Base-by-base conservation (phyloP, 2,113 vertebrate species). In the Gnathonemus echidnorhynchus region DNA sequence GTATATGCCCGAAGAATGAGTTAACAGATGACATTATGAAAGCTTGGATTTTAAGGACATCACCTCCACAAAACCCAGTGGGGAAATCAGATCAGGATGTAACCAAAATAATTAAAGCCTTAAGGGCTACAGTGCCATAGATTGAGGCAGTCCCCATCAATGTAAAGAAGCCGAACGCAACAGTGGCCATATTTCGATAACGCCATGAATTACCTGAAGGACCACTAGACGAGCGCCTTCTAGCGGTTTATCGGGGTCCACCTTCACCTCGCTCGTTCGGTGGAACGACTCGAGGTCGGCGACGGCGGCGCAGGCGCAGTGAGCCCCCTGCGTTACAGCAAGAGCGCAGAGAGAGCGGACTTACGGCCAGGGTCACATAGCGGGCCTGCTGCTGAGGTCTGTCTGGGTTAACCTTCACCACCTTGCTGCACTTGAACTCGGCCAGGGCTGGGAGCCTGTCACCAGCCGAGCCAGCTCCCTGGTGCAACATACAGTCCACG, bases 181-280 rank as follows among this genome's bases (percentile, higher is more conserved):
- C 49, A 21, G 17, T 35, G 50, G 35, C 39, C 42, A 31, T 74
- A 62, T 46, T 74, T 49, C 83, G 21, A 39, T 27, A 39, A 39
- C 11, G n/a, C 31, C 35, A 13, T 70, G 62, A 27, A 31, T 21
- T 97, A 99, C 98, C 98, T 99, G 97, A 62, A 99, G 94, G 0
- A 94, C 95, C 0, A 95, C 95, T 86, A 98, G 95, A 48, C 97
- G 96, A n/a, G 95, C 96, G 0, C 97, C 98, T 93, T 99, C 97
- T 83, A 99, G 93, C 0, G 98, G 97, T 88, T 99, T 99, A 92
- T 99, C 98, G 0, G 98, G 98, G 94, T 98, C 98, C 97, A 99
- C 98, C 93, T 99, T 99, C 90, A 99, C 92, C 92, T 97, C 97
- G 49, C 50, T 85, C 0, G 96, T 92, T 91, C 94, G 94, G 89